Evolutionary conservation across 2,888 invertebrate genomes (phyloP), one percentile per base, ranked within the genome.

Genomic region (Tromatobia lineatoria): DNA sequence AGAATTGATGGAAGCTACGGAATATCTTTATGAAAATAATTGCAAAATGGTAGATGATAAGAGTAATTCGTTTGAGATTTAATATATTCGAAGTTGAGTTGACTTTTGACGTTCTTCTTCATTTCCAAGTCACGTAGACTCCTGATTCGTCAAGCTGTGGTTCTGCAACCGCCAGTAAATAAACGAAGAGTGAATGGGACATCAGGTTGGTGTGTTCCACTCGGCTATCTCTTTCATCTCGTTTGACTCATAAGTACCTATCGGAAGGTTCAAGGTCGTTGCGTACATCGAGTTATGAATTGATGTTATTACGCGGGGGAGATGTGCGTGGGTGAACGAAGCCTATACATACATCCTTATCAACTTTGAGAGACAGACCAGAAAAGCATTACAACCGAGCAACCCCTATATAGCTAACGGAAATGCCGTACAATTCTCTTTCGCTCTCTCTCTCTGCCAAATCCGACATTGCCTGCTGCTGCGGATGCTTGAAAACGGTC

Each of bases 251-350:
- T 47, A 25, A 59, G 69, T 77, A 69, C 45, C 77, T 42, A 57
- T 18, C 67, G 34, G 4, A 47, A 45, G 77, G 47, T 77, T 77
- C 76, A 77, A 77, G 77, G 69, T 77, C 69, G 69, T 50, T 59
- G 47, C 59, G 69, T 50, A 47, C 69, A 23, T 77, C 45, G 67
- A 76, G 67, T 69, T 67, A 69, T 50, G 29, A 67, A 77, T 77
- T 69, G 69, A 77, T 69, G 34, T 50, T 64, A 75, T 75, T 75
- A 75, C 74, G 61, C 34, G 47, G 61, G 34, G 61, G 61, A 61
- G 61, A 34, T 20, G 47, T 29, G 61, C 29, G 61, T 20, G 61
- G 74, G 11, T 61, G 29, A 64, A 29, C 59, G 50, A 34, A 34
- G 50, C 18, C 23, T 47, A 38, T n/a, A 74, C 18, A 18, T 47